Conservation (phyloP, 2,888 invertebrate genomes). For the Lochmaea capreae region DNA sequence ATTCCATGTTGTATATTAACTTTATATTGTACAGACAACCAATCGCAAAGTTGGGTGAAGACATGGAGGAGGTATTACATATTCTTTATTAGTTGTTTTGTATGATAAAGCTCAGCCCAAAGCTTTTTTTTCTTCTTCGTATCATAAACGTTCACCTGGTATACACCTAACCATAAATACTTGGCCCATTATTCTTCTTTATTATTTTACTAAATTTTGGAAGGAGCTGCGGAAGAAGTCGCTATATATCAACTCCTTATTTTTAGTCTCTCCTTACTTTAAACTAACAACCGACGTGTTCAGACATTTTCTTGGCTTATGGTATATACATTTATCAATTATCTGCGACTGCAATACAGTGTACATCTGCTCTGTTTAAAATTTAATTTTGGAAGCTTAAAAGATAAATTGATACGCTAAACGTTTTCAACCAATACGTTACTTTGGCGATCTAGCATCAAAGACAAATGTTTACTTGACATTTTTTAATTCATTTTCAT, state of each 20-base stretch:
- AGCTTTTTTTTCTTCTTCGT: too few species aligned
- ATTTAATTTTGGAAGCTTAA: slow-evolving; percentile 7
- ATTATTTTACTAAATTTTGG: not conserved
- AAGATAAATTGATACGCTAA: slow-evolving; percentile 10
- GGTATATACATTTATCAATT: slow-evolving; percentile 14
- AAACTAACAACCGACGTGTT: not conserved
- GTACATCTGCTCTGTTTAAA: slow-evolving; percentile 13
- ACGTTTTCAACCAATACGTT: slow-evolving; percentile 1
- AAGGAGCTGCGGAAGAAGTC: not conserved
- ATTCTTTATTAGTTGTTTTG: too few species aligned
- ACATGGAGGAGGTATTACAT: too few species aligned
- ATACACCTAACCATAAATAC: too few species aligned
- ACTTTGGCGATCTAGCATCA: not conserved
- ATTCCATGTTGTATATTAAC: too few species aligned
- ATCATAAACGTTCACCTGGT: too few species aligned
- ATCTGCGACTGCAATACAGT: not conserved
- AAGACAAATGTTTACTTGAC: not conserved
- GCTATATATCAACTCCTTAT: not conserved
- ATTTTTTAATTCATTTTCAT: not conserved
- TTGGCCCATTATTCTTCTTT: not conserved
- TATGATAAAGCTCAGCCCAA: too few species aligned
- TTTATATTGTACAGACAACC: too few species aligned
- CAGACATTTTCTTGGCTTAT: slow-evolving; percentile 18
- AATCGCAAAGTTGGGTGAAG: too few species aligned
- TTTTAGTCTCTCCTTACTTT: slow-evolving; percentile 8